A percentile compares a stretch with the other conserved stretches of the same genome.
Conservation (phyloP, 1,140 invertebrate genomes). For the Meloidogyne exigua region DNA sequence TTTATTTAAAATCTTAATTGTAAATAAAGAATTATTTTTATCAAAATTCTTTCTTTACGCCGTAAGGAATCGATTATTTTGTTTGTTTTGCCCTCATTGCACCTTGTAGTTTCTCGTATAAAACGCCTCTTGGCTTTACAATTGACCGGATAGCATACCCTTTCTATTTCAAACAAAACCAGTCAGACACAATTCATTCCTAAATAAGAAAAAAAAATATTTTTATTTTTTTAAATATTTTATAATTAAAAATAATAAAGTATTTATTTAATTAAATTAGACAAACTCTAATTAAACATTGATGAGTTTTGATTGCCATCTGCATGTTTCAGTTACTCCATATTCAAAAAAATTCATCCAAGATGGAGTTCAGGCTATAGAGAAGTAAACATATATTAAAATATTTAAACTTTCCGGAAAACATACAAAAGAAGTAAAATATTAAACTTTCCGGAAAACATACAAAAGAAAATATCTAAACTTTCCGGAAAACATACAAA, state of each 20-base stretch:
- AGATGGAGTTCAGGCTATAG: constrained; percentile 15
- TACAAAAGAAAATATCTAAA: too few species aligned
- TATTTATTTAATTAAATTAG: not conserved
- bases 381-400: constrained; percentile 21
- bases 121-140: constrained; percentile 1
- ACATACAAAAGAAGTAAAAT: not conserved
- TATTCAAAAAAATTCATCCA: constrained; percentile 9
- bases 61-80: constrained; percentile 2
- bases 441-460: not conserved
- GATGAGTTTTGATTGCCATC: constrained; percentile 22
- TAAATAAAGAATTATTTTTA: too few species aligned
- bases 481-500: not conserved
- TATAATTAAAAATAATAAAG: not conserved
- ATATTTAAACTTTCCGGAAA: not conserved
- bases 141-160: not conserved
- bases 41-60: not conserved
- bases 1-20: not conserved
- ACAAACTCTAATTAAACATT: not conserved
- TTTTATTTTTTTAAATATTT: not conserved
- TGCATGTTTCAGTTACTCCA: constrained; percentile 26
- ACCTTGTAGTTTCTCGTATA: not conserved
- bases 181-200: not conserved
- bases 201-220: not conserved
- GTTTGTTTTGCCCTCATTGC: not conserved
- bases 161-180: not conserved